Evolutionary conservation across 2,113 vertebrate genomes (phyloP), one percentile per base, ranked within the genome.

Genomic region (Elachura formosa): DNA sequence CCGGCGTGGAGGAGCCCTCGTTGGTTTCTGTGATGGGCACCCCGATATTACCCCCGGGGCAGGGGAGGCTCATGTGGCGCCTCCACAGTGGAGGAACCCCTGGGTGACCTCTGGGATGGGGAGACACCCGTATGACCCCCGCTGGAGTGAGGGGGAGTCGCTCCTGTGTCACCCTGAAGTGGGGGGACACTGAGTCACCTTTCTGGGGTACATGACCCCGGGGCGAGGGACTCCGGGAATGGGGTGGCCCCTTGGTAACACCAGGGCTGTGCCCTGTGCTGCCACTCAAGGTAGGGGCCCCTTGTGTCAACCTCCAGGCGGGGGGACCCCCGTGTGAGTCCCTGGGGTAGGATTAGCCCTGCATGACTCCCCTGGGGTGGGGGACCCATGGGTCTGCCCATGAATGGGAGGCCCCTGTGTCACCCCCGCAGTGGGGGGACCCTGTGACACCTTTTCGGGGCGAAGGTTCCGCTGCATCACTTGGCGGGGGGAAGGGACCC

Each of bases 221-320:
- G 46, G 28, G 8, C 17, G 41, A 13, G 22, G 29, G 13, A 52
- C 8, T 26, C 31, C 33, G 20, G 59, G 8, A 28, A 16, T 58
- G 15, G 36, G 43, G 7, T 21, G 13, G 14, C 36, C 28, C 51
- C 36, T 45, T 13, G 0, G 1, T 12, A 31, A 58, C 45, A 2
- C 36, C 43, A 3, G 52, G 36, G 10, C 38, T 16, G 38, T 38
- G 14, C 26, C 33, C 33, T 67, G 38, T 26, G 34, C 73, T 12
- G 6, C 8, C 72, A 14, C 19, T 41, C 15, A 1, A 6, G 17
- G 22, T 1, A 5, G 19, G 41, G 38, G n/a, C 17, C 19, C 26
- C 56, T 40, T 19, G 20, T 55, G 29, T 15, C 43, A 49, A 1
- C 8, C 43, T 9, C 7, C 36, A 3, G 58, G 18, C 5, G 12